Percentiles rank a stretch among this genome's conserved stretches.
Conservation (phyloP, 1,140 invertebrate species). For the Physella acuta region DNA sequence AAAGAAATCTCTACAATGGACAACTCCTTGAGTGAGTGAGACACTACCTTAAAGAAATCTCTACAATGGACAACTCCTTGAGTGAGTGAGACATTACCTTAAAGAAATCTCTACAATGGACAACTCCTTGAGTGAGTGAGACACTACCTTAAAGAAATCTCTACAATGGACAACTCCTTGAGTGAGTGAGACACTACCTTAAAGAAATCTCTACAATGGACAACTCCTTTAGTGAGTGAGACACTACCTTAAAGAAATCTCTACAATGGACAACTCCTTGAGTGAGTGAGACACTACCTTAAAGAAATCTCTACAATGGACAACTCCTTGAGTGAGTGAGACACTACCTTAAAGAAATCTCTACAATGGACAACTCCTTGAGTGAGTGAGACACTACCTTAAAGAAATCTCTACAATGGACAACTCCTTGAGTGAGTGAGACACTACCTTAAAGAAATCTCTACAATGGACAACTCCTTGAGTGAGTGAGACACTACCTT, state of each 20-base stretch:
- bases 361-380: conserved; percentile 80
- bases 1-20: conserved; percentile 79
- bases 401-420: conserved; percentile 79
- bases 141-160: conserved; percentile 75
- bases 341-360: conserved; percentile 75
- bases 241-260: conserved; percentile 75
- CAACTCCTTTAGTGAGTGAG: conserved; percentile 74
- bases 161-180: conserved; percentile 80
- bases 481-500: no score
- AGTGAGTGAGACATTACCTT: no score
- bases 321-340: conserved; percentile 74
- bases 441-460: conserved; percentile 75
- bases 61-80: conserved; percentile 80
- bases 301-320: conserved; percentile 79
- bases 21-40: conserved; percentile 74
- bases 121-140: conserved; percentile 74
- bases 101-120: conserved; percentile 79
- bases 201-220: conserved; percentile 79
- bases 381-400: no score
- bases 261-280: conserved; percentile 80
- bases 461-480: conserved; percentile 80
- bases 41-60: conserved; percentile 75
- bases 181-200: no score
- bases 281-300: no score
- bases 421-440: conserved; percentile 74